A percentile compares a stretch with the other conserved stretches of the same genome.
These are phyloP conservation scores for Myanophis thanlyinensis DNA, from an alignment of 2,113 vertebrate genomes.

Conservation along the genomic window DNA sequence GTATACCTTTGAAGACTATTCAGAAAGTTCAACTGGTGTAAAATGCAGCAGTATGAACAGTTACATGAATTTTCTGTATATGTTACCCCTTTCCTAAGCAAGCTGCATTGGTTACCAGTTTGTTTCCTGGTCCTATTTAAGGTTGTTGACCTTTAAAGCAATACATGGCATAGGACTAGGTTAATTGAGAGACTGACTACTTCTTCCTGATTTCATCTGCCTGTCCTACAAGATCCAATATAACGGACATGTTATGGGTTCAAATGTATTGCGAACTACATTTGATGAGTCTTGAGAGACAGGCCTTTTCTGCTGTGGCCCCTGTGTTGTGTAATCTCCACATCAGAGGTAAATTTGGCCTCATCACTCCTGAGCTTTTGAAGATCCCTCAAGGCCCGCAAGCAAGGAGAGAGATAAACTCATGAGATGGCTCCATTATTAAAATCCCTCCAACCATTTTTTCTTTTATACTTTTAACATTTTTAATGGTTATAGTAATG, in stretches of 20 bases:
- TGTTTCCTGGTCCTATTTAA: neutral
- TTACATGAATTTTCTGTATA: neutral
- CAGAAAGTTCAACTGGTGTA: neutral
- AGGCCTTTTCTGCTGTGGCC: neutral
- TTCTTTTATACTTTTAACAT: neutral
- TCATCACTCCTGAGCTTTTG: neutral
- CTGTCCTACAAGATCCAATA: neutral
- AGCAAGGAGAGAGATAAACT: neutral
- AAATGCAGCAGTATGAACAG: neutral
- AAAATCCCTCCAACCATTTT: neutral
- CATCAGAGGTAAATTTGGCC: neutral
- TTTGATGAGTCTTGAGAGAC: neutral
- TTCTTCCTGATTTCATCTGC: neutral
- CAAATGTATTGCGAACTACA: neutral
- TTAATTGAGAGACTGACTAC: neutral
- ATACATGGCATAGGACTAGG: neutral
- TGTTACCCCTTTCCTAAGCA: neutral
- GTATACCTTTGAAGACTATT: neutral
- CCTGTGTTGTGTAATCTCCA: neutral
- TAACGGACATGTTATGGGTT: neutral
- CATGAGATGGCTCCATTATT: neutral
- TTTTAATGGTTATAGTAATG: neutral
- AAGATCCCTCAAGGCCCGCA: neutral
- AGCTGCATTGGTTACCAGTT: neutral
- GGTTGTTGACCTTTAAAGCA: neutral